Evolutionary conservation across 2,888 invertebrate genomes (phyloP).

Genomic region (Meiosimyza decipiens): DNA sequence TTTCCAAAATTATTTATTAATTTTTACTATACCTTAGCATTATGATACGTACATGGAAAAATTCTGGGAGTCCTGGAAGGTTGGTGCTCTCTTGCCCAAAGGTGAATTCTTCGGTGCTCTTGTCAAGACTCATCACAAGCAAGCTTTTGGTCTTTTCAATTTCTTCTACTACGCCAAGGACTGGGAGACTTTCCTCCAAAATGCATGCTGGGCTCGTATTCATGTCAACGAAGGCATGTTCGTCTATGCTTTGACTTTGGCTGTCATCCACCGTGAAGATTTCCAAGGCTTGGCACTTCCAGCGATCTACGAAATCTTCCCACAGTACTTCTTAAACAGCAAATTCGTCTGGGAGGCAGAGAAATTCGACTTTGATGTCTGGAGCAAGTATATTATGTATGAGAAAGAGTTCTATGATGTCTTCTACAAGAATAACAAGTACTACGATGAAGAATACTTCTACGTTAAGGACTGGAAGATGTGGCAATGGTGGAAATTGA

Average conservation of each 20-base stretch:
- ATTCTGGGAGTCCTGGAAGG: constrained; percentile 46
- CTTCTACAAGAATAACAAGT: constrained; percentile 44
- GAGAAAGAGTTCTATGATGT: constrained; percentile 50
- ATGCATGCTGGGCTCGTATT: constrained; percentile 75
- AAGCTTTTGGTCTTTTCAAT: constrained; percentile 71
- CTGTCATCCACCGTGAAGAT: constrained; percentile 73
- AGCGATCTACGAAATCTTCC: constrained; percentile 77
- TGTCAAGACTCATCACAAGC: constrained; percentile 67
- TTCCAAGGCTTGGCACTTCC: constrained; percentile 74
- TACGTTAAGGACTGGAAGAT: constrained; percentile 48
- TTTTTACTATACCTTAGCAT: constrained; percentile 52
- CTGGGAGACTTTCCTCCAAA: constrained; percentile 75
- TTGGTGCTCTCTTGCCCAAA: constrained; percentile 68
- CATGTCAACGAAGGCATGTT: constrained; percentile 76
- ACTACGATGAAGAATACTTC: constrained; percentile 40
- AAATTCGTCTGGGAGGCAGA: constrained; percentile 75
- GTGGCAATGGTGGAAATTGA: constrained; percentile 53
- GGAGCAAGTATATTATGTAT: constrained; percentile 63
- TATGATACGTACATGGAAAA: constrained; percentile 43
- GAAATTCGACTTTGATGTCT: constrained; percentile 67
- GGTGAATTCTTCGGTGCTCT: constrained; percentile 70
- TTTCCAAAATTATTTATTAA: no score
- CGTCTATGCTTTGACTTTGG: constrained; percentile 73
- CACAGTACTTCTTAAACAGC: constrained; percentile 75
- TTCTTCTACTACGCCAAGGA: constrained; percentile 76